Base-by-base conservation (phyloP, 2,797 vertebrate species). In the Emys orbicularis region DNA sequence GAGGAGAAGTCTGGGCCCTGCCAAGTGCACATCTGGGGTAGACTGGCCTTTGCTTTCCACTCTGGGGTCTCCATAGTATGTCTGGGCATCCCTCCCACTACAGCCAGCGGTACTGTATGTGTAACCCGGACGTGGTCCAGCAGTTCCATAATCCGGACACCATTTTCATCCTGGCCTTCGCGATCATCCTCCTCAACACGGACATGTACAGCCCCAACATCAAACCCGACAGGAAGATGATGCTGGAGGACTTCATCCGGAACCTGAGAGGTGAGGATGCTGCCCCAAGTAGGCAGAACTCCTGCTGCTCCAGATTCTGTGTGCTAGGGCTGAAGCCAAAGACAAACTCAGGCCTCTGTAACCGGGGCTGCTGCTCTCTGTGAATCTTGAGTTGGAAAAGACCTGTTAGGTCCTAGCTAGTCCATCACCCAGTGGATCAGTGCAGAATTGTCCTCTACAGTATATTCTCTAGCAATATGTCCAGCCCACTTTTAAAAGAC, bases 171-270 rank as follows among this genome's bases (percentile, higher is more conserved):
- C 97, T 99, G 98, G 99, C 99, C 96, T 99, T 99, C 2, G 99
- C 99, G 68, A 99, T 99, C 96, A 99, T 99, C 96, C 99, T 99
- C 11, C 99, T 99, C 97, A 99, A 99, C 98, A 99, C 99, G 0
- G 99, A 99, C 98, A 99, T 99, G 99, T 99, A 99, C 98, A 99
- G 99, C 25, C 99, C 99, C 92, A 99, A 99, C 98, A 99, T 99
- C 97, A 99, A 99, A 97, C 99, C 99, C 0, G 99, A 99, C 97
- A 99, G 99, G 95, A 99, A 99, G 98, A 99, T 99, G 99, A 99
- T 99, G 98, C 99, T 99, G 23, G 99, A 99, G 88, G 99, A 99
- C 97, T 99, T 99, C 95, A 99, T 99, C 97, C 99, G 99, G 90
- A 99, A 99, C 97, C 98, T 99, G 29, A 98, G 99, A 98, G 99